phyloP scores from a whole-genome alignment of 2,888 invertebrate genomes.

The Ptychoptera contaminata region DNA sequence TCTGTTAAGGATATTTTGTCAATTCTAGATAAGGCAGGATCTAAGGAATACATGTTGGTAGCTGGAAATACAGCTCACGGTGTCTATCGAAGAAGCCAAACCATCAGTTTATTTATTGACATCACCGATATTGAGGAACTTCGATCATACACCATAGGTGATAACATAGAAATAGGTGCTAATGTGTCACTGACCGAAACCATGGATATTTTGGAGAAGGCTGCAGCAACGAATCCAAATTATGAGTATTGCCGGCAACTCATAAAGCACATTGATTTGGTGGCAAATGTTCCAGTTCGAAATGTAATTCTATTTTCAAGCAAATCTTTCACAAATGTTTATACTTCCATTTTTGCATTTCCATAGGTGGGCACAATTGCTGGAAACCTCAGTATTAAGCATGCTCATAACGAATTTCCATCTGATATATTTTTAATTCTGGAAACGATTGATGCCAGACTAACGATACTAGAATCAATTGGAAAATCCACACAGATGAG shows the following conservation, averaged over 20 bases:
- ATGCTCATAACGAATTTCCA: slow-evolving; percentile 35
- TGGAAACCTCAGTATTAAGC: slow-evolving; percentile 39
- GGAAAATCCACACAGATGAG: too few species aligned
- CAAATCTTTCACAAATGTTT: too few species aligned
- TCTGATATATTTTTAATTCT: slow-evolving; percentile 36
- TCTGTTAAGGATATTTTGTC: slow-evolving; percentile 37
- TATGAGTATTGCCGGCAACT: slow-evolving; percentile 45
- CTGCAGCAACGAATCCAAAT: slow-evolving; percentile 20
- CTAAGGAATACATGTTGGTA: slow-evolving; percentile 40
- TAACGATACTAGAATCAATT: slow-evolving; percentile 20
- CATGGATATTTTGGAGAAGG: slow-evolving; percentile 26
- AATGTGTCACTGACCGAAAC: slow-evolving; percentile 35
- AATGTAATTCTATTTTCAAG: slow-evolving; percentile 34
- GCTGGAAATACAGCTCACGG: slow-evolving; percentile 59
- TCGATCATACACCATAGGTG: slow-evolving; percentile 29
- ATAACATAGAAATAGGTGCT: slow-evolving; percentile 39
- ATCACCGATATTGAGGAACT: slow-evolving; percentile 42
- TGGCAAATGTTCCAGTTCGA: slow-evolving; percentile 57
- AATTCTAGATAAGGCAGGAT: slow-evolving; percentile 28
- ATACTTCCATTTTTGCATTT: too few species aligned
- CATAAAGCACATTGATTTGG: slow-evolving; percentile 48
- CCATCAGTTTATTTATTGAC: slow-evolving; percentile 42
- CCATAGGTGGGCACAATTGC: slow-evolving; percentile 29
- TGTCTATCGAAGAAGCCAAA: slow-evolving; percentile 25
- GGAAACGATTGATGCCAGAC: slow-evolving; percentile 26